Evolutionary conservation across 2,113 vertebrate genomes (phyloP).

Genomic region (Platysternon megacephalum): DNA sequence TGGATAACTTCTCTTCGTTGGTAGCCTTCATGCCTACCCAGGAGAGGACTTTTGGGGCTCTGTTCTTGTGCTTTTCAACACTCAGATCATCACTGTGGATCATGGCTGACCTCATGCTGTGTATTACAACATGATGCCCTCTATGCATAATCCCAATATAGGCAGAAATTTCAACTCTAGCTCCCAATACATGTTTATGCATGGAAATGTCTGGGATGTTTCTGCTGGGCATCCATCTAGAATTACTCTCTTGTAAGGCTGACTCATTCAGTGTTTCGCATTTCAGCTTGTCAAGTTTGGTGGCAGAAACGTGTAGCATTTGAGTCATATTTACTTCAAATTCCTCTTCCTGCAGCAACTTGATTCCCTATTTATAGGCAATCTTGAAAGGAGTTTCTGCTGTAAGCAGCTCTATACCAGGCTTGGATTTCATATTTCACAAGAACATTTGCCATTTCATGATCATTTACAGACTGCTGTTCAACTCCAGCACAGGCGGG

Average conservation of each 20-base stretch:
- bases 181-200: not conserved
- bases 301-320: not conserved
- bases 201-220: not conserved
- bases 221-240: not conserved
- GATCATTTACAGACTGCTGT: not conserved
- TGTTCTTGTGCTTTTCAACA: not conserved
- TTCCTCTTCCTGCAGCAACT: not conserved
- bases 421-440: not conserved
- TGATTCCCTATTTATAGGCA: not conserved
- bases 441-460: rapidly evolving
- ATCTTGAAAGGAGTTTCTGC: not conserved
- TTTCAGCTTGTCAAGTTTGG: not conserved
- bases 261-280: not conserved
- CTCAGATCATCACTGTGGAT: not conserved
- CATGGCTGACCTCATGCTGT: not conserved
- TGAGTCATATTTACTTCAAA: not conserved
- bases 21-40: not conserved
- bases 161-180: not conserved
- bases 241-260: not conserved
- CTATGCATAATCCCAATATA: not conserved
- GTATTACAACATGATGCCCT: not conserved
- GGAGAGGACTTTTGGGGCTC: not conserved
- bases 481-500: not conserved
- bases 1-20: not conserved
- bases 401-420: rapidly evolving